Percentiles rank a stretch among this genome's conserved stretches.
Conservation (phyloP, 2,797 vertebrate genomes). For the Sebastiscus albofasciatus region DNA sequence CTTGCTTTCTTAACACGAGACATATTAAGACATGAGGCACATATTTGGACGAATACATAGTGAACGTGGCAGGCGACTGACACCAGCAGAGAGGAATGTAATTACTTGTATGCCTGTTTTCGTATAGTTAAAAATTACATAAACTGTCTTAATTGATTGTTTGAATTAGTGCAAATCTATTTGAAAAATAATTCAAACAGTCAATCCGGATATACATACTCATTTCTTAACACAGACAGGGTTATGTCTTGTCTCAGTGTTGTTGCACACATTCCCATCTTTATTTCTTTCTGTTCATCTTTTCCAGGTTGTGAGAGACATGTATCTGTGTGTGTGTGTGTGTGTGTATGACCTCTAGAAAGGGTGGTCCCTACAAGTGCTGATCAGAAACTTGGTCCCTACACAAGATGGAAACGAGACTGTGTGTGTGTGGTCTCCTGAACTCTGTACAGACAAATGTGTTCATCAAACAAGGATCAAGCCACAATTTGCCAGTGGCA, state of each 20-base stretch:
- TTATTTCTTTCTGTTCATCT: no score
- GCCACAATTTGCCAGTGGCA: constrained; percentile 3
- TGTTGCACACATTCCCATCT: not conserved
- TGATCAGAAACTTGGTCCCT: no score
- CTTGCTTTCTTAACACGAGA: constrained; percentile 5
- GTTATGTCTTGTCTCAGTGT: not conserved
- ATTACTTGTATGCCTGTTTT: constrained; percentile 33
- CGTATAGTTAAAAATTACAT: not conserved
- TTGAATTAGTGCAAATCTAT: not conserved
- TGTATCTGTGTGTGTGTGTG: no score
- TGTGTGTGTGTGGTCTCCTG: constrained; percentile 21
- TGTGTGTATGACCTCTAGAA: not conserved
- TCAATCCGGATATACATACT: no score
- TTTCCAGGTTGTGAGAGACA: not conserved
- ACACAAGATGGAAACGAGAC: no score
- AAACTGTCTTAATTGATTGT: constrained; percentile 7
- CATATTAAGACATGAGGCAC: constrained; percentile 12
- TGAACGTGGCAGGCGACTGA: not conserved
- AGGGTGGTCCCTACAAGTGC: no score
- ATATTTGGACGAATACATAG: not conserved
- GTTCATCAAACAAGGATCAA: constrained; percentile 7
- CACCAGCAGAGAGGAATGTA: constrained; percentile 3
- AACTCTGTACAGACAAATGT: not conserved
- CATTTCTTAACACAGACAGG: not conserved
- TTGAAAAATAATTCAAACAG: no score